A percentile compares a stretch with the other conserved stretches of the same genome.
Evolutionary conservation across 2,113 vertebrate species (phyloP).

Genomic region (Malurus melanocephalus): DNA sequence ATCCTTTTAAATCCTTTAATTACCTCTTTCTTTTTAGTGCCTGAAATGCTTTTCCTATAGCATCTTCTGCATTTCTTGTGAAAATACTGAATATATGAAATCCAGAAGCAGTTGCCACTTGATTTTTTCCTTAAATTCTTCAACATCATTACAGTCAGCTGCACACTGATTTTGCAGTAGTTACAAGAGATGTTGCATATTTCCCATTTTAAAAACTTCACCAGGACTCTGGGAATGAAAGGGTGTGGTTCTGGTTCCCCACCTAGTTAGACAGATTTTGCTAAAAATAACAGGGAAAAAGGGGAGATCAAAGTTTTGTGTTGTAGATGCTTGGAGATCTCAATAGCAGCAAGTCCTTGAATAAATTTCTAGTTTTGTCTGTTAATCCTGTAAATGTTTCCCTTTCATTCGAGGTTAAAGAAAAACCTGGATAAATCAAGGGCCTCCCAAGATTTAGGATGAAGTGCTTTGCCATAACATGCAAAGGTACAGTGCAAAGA

Average conservation of each 20-base stretch:
- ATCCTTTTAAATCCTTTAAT: conserved; percentile 18
- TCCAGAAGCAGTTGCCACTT: neutral
- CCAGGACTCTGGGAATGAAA: neutral
- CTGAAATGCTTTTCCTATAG: neutral
- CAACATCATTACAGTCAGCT: neutral
- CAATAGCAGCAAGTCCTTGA: neutral
- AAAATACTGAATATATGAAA: conserved; percentile 6
- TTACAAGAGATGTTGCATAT: neutral
- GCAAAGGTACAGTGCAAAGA: neutral
- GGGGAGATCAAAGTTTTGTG: neutral
- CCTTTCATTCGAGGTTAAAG: neutral
- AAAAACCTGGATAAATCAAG: neutral
- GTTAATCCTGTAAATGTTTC: neutral
- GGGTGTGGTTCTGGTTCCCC: neutral
- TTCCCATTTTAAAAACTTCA: neutral
- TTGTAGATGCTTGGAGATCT: neutral
- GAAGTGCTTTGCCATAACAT: neutral
- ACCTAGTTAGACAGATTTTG: neutral
- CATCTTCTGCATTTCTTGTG: neutral
- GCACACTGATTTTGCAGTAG: neutral
- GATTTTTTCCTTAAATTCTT: neutral
- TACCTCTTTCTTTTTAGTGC: neutral
- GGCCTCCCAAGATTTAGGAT: neutral
- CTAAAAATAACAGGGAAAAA: neutral
- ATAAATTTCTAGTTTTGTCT: neutral